Base-by-base conservation (phyloP, 2,888 invertebrate genomes). In the Leptinotarsa haldemani region DNA sequence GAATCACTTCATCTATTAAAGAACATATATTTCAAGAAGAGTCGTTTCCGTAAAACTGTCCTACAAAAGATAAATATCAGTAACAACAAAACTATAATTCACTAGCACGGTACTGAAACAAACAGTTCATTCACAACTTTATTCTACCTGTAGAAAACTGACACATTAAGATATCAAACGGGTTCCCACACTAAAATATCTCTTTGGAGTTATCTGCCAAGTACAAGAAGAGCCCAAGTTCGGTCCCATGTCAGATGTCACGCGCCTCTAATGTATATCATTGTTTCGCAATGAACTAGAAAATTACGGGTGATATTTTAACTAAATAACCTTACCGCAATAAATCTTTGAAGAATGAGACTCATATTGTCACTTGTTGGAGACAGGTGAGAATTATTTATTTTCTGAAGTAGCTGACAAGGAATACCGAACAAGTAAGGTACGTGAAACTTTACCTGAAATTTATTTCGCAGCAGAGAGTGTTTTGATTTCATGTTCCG, bases 211-310 rank as follows among this genome's bases (percentile, higher is more conserved):
- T 82, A 82, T 81, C 82, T 77, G 76, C 78, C 69, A 72, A 74
- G 76, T 79, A 81, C 80, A 81, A 80, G 81, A 80, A 78, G 79
- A 80, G 79, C 75, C 79, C 80, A 80, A 80, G 79, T 80, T 82
- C 70, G 77, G 80, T 81, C 77, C 81, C 81, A 80, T 82, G 82
- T 82, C 80, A 79, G 75, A 79, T 80, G 82, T 82, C 82, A 80
- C 82, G 77, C 78, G 77, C 70, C 74, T 79, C 74, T 81, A 79
- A 81, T 78, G 77, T 81, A 80, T 80, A 80, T 80, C 80, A 81
- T 81, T 80, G 81, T 80, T 80, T 81, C 74, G 82, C 82, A 80
- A 80, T 82, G 80, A 81, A 79, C 78, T 77, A 79, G 80, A 82
- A 82, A 81, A 82, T 82, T 81, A 81, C 81, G 71, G 77, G 75